These are phyloP conservation scores for Gymnogyps californianus DNA, from an alignment of 2,113 vertebrate genomes.

Conservation along the genomic window DNA sequence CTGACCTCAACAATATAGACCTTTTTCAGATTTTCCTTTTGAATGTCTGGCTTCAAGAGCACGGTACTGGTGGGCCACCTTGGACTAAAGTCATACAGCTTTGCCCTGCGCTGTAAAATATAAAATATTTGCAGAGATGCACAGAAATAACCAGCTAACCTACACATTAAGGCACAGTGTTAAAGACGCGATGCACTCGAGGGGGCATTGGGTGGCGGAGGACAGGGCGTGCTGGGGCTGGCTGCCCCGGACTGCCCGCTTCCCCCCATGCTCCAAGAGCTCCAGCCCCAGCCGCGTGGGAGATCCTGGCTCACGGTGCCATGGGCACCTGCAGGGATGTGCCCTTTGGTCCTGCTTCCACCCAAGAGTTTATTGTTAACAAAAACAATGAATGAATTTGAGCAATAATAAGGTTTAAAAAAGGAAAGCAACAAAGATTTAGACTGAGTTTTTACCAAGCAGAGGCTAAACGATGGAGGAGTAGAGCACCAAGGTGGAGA, in stretches of 20 bases:
- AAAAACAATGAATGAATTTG: neutral
- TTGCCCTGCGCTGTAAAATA: neutral
- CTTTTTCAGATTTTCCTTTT: neutral
- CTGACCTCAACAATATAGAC: neutral
- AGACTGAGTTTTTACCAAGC: neutral
- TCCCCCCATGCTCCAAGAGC: neutral
- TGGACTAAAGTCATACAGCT: neutral
- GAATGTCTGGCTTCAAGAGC: neutral
- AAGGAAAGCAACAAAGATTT: too few relatives aligned
- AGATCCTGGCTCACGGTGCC: too few relatives aligned
- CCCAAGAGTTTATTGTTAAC: too few relatives aligned
- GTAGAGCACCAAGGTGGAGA: neutral
- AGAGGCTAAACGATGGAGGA: neutral
- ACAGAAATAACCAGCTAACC: neutral
- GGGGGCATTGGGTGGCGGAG: neutral
- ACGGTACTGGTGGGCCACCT: neutral
- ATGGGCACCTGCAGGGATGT: neutral
- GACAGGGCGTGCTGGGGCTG: neutral
- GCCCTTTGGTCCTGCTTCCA: neutral
- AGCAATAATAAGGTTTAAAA: neutral
- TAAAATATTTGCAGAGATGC: neutral
- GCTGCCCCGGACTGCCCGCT: neutral
- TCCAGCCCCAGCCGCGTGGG: neutral
- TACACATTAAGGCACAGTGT: rapidly evolving
- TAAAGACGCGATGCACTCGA: rapidly evolving